These are phyloP conservation scores for Verasper variegatus DNA, from an alignment of 2,113 vertebrate genomes.

Conservation along the genomic window DNA sequence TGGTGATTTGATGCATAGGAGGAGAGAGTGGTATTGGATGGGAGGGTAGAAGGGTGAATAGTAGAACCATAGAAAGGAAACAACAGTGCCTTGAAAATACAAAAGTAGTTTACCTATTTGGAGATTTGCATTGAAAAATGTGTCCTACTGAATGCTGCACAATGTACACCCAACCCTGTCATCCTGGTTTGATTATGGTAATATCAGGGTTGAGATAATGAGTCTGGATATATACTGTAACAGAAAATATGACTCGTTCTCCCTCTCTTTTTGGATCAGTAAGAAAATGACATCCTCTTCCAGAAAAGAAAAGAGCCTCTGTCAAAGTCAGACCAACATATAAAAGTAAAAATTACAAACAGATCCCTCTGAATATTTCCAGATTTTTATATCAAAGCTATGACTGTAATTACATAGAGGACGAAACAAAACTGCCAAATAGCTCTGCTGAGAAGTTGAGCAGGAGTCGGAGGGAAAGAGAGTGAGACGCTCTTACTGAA, in stretches of 20 bases:
- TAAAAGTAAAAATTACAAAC: constrained; percentile 61
- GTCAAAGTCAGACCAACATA: constrained; percentile 47
- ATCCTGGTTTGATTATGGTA: neutral
- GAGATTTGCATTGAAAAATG: neutral
- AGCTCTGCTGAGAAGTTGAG: constrained; percentile 15
- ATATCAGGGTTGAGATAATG: constrained; percentile 7
- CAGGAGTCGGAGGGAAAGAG: constrained; percentile 29
- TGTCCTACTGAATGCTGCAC: neutral
- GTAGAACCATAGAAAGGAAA: no score
- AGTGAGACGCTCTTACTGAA: constrained; percentile 32
- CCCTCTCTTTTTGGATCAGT: constrained; percentile 14
- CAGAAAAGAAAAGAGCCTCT: constrained; percentile 10
- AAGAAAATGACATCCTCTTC: constrained; percentile 35
- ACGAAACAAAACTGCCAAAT: constrained; percentile 64
- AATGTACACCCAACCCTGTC: neutral
- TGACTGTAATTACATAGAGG: constrained; percentile 60
- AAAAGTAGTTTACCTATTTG: neutral
- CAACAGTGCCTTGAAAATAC: neutral
- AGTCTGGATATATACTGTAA: constrained; percentile 5
- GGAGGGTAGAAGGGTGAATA: no score
- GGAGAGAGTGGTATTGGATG: neutral
- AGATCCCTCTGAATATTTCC: constrained; percentile 61
- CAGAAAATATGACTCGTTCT: neutral
- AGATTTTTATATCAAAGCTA: constrained; percentile 64
- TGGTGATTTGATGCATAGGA: neutral